phyloP scores from a whole-genome alignment of 2,113 vertebrate species.

The Varanus komodoensis region DNA sequence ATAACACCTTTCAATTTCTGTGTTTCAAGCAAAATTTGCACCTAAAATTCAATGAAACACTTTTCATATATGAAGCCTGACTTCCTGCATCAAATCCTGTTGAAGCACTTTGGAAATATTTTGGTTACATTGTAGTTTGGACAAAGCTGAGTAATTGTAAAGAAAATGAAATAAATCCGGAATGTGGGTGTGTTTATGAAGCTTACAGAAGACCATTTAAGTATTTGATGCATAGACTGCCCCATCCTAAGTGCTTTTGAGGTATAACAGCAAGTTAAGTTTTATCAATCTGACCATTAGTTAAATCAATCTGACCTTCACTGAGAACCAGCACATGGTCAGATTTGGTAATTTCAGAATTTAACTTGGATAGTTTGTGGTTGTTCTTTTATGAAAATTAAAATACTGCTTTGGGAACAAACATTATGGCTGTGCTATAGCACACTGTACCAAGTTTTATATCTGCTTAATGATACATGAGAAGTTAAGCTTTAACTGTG shows the following conservation, averaged over 20 bases:
- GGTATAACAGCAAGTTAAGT: not conserved
- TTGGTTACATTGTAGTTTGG: not conserved
- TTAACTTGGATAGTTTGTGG: not conserved
- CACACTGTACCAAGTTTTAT: not conserved
- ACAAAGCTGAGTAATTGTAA: not conserved
- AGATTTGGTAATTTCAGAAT: not conserved
- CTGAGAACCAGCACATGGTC: not conserved
- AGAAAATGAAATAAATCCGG: not conserved
- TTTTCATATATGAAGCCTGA: not conserved
- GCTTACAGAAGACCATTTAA: not conserved
- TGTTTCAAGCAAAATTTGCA: too few species aligned
- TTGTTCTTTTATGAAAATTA: too few species aligned
- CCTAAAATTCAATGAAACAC: not conserved
- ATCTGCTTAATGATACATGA: not conserved
- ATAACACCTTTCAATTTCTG: too few species aligned
- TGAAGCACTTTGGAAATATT: not conserved
- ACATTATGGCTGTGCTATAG: not conserved
- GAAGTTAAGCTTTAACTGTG: not conserved
- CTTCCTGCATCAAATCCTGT: not conserved
- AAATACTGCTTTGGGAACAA: not conserved
- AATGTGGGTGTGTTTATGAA: not conserved
- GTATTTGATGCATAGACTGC: not conserved
- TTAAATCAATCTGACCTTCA: not conserved
- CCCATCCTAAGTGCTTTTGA: not conserved
- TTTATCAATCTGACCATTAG: not conserved